Conservation (phyloP, 2,888 invertebrate species). For the Drepana falcataria region DNA sequence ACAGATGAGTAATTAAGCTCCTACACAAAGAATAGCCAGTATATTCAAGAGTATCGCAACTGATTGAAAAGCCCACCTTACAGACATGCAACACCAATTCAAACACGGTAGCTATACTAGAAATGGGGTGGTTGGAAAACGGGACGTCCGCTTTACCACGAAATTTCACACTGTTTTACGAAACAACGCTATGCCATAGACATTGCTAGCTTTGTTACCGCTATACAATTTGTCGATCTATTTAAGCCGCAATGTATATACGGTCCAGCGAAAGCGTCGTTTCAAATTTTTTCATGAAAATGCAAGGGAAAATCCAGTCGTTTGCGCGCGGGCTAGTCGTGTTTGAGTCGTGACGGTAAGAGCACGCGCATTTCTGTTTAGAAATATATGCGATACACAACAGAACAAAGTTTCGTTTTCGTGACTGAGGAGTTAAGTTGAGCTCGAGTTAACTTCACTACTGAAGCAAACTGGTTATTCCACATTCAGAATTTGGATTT, state of each 20-base stretch:
- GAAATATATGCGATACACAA: constrained; percentile 31
- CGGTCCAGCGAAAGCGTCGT: neutral
- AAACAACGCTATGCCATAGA: constrained; percentile 2
- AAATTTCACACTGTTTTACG: neutral
- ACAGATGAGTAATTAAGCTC: constrained; percentile 21
- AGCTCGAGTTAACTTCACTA: constrained; percentile 28
- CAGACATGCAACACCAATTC: constrained; percentile 62
- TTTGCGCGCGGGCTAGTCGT: constrained; percentile 31
- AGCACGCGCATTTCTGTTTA: constrained; percentile 26
- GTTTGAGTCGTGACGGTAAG: constrained; percentile 21
- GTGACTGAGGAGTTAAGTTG: constrained; percentile 30
- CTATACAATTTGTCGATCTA: too few species aligned
- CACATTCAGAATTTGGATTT: constrained; percentile 23
- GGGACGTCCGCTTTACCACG: constrained; percentile 17
- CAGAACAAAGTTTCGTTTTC: constrained; percentile 44
- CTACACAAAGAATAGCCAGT: constrained; percentile 21
- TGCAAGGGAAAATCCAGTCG: constrained; percentile 19
- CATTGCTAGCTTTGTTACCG: constrained; percentile 20
- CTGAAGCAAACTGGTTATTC: constrained; percentile 26
- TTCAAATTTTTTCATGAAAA: constrained; percentile 11
- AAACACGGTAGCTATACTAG: constrained; percentile 39
- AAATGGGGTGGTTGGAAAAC: constrained; percentile 29
- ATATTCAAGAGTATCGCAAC: constrained; percentile 36
- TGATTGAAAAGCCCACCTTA: constrained; percentile 63
- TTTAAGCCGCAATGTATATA: constrained; percentile 28